Evolutionary conservation across 2,888 invertebrate genomes (phyloP).

Genomic region (Phorcus lineatus): DNA sequence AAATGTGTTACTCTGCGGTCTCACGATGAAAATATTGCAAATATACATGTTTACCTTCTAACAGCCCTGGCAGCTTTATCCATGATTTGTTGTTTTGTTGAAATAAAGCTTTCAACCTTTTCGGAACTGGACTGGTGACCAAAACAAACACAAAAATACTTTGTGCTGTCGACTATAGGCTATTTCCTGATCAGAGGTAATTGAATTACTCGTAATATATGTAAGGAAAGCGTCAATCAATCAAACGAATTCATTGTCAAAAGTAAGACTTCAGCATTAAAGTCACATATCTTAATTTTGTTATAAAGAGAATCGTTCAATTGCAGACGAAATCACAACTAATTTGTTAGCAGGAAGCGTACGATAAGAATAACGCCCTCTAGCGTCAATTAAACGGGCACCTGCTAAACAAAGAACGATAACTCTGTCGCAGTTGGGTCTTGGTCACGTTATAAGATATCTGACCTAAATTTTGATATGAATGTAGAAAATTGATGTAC

Average conservation of each 20-base stretch:
- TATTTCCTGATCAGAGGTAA: neutral
- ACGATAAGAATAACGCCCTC: neutral
- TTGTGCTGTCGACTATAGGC: neutral
- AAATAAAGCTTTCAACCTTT: neutral
- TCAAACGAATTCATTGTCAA: neutral
- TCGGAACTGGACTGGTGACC: neutral
- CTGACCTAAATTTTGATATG: no score
- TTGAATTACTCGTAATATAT: neutral
- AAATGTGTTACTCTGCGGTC: no score
- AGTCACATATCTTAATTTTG: neutral
- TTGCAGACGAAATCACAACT: neutral
- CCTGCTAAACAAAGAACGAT: neutral
- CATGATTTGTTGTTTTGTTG: constrained; percentile 42
- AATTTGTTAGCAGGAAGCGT: constrained; percentile 13
- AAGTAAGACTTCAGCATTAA: neutral
- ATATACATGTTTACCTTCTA: constrained; percentile 51
- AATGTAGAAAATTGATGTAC: no score
- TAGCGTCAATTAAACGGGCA: neutral
- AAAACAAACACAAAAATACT: constrained; percentile 13
- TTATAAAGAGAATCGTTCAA: neutral
- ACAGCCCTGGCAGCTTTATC: constrained; percentile 65
- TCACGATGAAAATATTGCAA: no score
- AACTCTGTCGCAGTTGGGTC: neutral
- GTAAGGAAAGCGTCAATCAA: neutral
- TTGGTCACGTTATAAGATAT: neutral